Base-by-base conservation (phyloP, 2,797 vertebrate genomes). In the Adrianichthys oophorus region DNA sequence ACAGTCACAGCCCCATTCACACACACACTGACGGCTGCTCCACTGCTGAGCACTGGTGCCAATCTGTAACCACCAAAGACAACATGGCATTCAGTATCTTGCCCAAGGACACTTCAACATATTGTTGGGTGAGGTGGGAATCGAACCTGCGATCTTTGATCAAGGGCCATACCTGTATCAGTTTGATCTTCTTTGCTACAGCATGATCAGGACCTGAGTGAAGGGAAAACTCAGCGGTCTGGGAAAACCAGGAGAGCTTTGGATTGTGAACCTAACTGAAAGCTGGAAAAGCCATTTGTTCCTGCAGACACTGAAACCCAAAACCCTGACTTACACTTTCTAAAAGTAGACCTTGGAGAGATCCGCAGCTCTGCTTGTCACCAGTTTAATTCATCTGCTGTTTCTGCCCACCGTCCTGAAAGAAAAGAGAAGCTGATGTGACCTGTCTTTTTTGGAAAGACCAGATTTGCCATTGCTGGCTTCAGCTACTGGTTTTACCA, bases 281-380 rank as follows among this genome's bases (percentile, higher is more conserved):
- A 87, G 85, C 82, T 91, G 86, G 85, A 89, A 90, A 91, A 91
- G 56, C 82, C 86, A 87, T 90, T 87, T 76, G 85, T 77, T 83
- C 56, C 60, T 64, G 82, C 85, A 83, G 74, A 80, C 65, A 23
- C 66, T 85, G 90, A 92, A 90, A 92, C 86, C 66, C 84, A 85
- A 91, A 86, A 90, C 91, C 88, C 91, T 85, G 88, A 91, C 88
- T 89, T 92, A 91, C 90, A 90, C 85, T 91, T 92, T 93, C 91
- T 93, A 92, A 93, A 93, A 92, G 89, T 91, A 93, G 91, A 84
- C 82, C 76, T 74, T 68, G 76, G 84, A 78, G 75, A 80, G 86
- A 83, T 82, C 75, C 56, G 64, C 23, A 23, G 76, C 80, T 68
- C 63, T 41, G 68, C 85, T 84, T 91, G 90, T 91, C 86, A 90